Conservation (phyloP, 2,113 vertebrate genomes). For the Pygoscelis adeliae region DNA sequence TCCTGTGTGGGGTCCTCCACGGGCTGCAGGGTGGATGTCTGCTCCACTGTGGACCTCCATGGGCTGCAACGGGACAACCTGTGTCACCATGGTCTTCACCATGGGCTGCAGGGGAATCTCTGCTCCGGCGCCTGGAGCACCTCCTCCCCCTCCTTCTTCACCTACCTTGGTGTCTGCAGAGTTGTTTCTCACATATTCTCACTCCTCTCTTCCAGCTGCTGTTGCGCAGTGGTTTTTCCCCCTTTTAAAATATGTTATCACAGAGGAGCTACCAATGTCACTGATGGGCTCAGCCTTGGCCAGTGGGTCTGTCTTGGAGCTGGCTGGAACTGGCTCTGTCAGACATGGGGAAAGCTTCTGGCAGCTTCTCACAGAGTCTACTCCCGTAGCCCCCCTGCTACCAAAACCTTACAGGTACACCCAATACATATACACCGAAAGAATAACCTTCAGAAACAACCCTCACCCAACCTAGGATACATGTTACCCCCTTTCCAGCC, state of each 20-base stretch:
- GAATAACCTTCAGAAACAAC: not conserved
- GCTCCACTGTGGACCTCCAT: not conserved
- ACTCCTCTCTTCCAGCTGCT: not conserved
- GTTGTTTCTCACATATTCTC: not conserved
- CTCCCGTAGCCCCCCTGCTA: not conserved
- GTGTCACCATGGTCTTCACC: not conserved
- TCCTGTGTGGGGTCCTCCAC: accelerated
- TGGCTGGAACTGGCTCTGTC: not conserved
- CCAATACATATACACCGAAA: not conserved
- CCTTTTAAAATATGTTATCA: not conserved
- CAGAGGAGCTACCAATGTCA: accelerated
- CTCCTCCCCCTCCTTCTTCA: not conserved
- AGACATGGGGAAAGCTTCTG: not conserved
- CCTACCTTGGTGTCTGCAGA: not conserved
- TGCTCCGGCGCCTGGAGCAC: accelerated
- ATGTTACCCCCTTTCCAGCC: not conserved
- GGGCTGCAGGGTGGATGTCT: not conserved
- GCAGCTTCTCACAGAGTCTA: not conserved
- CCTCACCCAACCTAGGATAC: not conserved
- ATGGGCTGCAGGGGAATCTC: not conserved
- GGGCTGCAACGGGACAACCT: not conserved
- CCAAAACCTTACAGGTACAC: not conserved
- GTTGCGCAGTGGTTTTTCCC: not conserved
- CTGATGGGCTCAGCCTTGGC: accelerated
- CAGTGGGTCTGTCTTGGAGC: not conserved